Base-by-base conservation (phyloP, 2,113 vertebrate species). In the Colistium nudipinnis region DNA sequence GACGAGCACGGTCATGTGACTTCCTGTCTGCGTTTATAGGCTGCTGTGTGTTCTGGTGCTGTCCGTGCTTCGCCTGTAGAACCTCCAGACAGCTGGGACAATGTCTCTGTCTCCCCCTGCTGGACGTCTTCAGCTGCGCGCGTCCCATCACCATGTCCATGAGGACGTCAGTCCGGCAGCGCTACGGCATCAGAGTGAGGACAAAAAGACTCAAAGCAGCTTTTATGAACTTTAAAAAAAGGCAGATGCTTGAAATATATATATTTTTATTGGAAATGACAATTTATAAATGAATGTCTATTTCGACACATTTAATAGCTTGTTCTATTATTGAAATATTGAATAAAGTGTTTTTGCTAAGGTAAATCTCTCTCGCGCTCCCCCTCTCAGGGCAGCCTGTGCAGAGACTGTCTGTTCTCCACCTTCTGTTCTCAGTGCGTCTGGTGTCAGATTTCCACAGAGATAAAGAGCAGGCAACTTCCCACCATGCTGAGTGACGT, bases 21-120 rank as follows among this genome's bases (percentile, higher is more conserved):
- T n/a, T n/a, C n/a, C n/a, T n/a, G n/a, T n/a, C n/a, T n/a, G n/a
- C n/a, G n/a, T n/a, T n/a, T n/a, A n/a, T n/a, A 91, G 88, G 88
- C 54, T 91, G 87, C 51, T 88, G 76, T 6, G 89, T 67, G 0
- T 92, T 88, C 69, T 93, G 91, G 90, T 93, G 91, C 27, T 79
- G 31, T 6, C 89, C 91, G 6, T 93, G 92, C 68, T 92, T 90
- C 17, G 83, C 90, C 70, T 93, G 92, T 78, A 79, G 57, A 16
- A 74, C 70, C 30, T 61, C 74, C n/a, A 70, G 49, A 31, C 44
- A 61, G 2, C 69, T 74, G 6, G 88, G 87, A 17, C 52, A 90
- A 39, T 80, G 85, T 51, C 74, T 90, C 30, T 90, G 90, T 53
- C 85, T 92, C 48, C 90, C 90, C 16, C 83, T 91, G 20, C 63